Conservation (phyloP, 2,888 invertebrate species). For the Drosophila quasianomalipes region DNA sequence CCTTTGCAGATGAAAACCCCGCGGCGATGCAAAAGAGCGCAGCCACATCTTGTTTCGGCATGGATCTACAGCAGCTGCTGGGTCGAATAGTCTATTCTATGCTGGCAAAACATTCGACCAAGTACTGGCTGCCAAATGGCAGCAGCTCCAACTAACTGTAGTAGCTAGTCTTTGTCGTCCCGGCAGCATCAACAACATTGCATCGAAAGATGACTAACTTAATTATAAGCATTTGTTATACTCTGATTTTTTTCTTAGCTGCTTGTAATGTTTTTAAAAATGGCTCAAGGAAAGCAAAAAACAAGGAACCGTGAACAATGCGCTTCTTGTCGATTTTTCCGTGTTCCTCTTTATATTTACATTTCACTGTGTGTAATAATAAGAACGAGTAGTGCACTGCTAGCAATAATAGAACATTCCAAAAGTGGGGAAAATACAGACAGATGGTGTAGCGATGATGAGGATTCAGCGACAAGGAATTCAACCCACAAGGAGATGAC, state of each 20-base stretch:
- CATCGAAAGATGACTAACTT: slow-evolving; percentile 22
- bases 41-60: slow-evolving; percentile 81
- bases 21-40: slow-evolving; percentile 94
- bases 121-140: slow-evolving; percentile 40
- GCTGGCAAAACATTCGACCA: slow-evolving; percentile 39
- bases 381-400: slow-evolving; percentile 18
- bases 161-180: not conserved
- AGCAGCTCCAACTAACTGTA: slow-evolving; percentile 23
- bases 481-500: slow-evolving; percentile 21
- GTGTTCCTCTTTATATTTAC: slow-evolving; percentile 62
- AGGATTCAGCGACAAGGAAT: slow-evolving; percentile 18
- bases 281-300: slow-evolving; percentile 40
- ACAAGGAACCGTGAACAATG: slow-evolving; percentile 23
- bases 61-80: slow-evolving; percentile 30
- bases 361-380: slow-evolving; percentile 64
- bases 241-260: not conserved
- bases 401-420: slow-evolving; percentile 44
- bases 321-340: slow-evolving; percentile 28
- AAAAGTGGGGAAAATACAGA: slow-evolving; percentile 6
- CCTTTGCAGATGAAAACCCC: slow-evolving; percentile 91
- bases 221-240: slow-evolving; percentile 41
- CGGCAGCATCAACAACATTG: slow-evolving; percentile 27
- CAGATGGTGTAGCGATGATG: slow-evolving; percentile 54
- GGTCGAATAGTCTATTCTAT: slow-evolving; percentile 21
- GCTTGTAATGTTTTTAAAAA: slow-evolving; percentile 36